Evolutionary conservation across 2,888 invertebrate species (phyloP).

Genomic region (Drosophila monieri): DNA sequence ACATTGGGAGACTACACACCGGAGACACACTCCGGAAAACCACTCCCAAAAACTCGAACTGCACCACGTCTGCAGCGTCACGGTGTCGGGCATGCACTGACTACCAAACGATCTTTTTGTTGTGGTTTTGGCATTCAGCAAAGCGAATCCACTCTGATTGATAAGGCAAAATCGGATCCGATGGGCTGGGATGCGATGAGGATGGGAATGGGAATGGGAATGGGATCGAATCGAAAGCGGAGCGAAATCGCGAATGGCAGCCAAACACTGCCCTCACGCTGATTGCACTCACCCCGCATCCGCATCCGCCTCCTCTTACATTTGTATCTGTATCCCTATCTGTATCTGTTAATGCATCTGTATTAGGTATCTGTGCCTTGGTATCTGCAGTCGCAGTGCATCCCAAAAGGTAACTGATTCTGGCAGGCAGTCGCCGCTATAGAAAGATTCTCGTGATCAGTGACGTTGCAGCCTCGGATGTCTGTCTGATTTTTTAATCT

Average conservation of each 20-base stretch:
- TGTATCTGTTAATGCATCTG: conserved; percentile 7
- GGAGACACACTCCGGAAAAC: neutral
- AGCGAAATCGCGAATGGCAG: conserved; percentile 52
- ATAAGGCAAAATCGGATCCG: conserved; percentile 57
- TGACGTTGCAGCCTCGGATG: conserved; percentile 38
- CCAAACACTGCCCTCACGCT: conserved; percentile 56
- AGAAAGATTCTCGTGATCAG: conserved; percentile 68
- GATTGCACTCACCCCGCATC: conserved; percentile 42
- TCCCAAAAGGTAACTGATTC: conserved; percentile 60
- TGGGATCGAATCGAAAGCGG: conserved; percentile 34
- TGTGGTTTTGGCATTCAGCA: conserved; percentile 71
- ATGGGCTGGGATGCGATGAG: conserved; percentile 28
- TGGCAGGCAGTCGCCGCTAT: conserved; percentile 60
- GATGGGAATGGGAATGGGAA: conserved; percentile 19
- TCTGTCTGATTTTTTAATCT: conserved; percentile 33
- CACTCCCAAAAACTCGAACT: conserved; percentile 34
- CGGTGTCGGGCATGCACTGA: conserved; percentile 72
- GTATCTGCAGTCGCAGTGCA: conserved; percentile 55
- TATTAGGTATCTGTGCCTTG: conserved; percentile 17
- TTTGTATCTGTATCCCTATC: conserved; percentile 29
- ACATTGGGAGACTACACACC: neutral
- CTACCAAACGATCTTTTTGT: conserved; percentile 40
- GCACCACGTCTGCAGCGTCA: conserved; percentile 70
- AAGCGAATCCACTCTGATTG: conserved; percentile 66
- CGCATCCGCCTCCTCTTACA: conserved; percentile 27